Percentiles rank a stretch among this genome's conserved stretches.
Evolutionary conservation across 2,113 vertebrate genomes (phyloP).

Genomic region (Calonectris borealis): DNA sequence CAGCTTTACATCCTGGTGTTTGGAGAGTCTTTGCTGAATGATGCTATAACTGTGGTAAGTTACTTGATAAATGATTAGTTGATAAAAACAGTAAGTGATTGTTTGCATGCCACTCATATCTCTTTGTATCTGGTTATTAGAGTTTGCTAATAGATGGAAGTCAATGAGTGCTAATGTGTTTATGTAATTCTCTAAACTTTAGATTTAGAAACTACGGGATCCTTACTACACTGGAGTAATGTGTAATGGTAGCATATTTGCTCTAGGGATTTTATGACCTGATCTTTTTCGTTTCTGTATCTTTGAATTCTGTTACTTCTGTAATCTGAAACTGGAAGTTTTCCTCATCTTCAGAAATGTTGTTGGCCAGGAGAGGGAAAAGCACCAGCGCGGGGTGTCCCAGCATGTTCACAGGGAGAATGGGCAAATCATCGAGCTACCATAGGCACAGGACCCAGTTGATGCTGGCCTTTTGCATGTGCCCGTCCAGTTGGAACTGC

Average conservation of each 20-base stretch:
- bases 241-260: background rate
- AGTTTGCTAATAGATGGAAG: background rate
- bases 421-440: background rate
- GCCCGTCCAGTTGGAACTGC: background rate
- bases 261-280: background rate
- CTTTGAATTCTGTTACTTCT: background rate
- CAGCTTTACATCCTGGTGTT: conserved; percentile 97
- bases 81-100: background rate
- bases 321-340: background rate
- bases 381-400: background rate
- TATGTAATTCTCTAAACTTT: background rate
- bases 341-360: background rate
- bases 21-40: conserved; percentile 95
- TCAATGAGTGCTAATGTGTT: background rate
- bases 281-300: background rate
- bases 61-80: background rate
- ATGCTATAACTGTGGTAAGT: conserved; percentile 98
- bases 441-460: background rate
- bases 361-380: background rate
- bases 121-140: background rate
- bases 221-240: background rate
- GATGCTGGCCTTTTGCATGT: background rate
- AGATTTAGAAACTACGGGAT: background rate
- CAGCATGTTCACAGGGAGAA: background rate
- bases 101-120: background rate